Evolutionary conservation across 2,888 invertebrate genomes (phyloP), one percentile per base, ranked within the genome.

Genomic region (Drosophila fungiperda): DNA sequence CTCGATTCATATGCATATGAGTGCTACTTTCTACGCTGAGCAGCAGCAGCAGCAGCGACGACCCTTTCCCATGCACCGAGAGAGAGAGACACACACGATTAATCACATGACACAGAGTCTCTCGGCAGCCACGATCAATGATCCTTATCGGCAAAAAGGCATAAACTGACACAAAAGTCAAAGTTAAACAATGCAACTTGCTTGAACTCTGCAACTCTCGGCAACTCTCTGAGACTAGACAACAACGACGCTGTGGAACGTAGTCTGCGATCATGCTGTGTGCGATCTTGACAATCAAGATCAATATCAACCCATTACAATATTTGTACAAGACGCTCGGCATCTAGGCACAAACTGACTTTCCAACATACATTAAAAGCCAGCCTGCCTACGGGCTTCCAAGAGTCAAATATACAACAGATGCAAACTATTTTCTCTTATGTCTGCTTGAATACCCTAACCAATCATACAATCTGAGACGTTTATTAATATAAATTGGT

Each of bases 261-360:
- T 38, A 57, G 62, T 55, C 70, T 49, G 33, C 60, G 89, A 81
- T 76, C 85, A 83, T 78, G 89, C 82, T 87, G 82, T 89, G 89
- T 89, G 85, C 89, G 89, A 86, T 89, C 85, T 87, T 87, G 72
- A 76, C 86, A 82, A 89, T 87, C 88, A 87, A 89, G 87, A 87
- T 87, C 88, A 83, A 78, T 89, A 87, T 87, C 86, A 73, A 52
- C 76, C 87, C 80, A 78, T 82, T 87, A 87, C 85, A 89, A 85
- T 84, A 80, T 80, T 80, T 80, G 89, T 89, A 82, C 87, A 89
- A 87, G 89, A 68, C 84, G 71, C 78, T 29, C 67, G 67, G 48
- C 45, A 49, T 73, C 73, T 66, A 40, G 79, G 45, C 79, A 38
- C 58, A 78, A 49, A 62, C 79, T 57, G 79, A 78, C 77, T 79